Evolutionary conservation across 2,888 invertebrate species (phyloP).

Genomic region (Tachina lurida): DNA sequence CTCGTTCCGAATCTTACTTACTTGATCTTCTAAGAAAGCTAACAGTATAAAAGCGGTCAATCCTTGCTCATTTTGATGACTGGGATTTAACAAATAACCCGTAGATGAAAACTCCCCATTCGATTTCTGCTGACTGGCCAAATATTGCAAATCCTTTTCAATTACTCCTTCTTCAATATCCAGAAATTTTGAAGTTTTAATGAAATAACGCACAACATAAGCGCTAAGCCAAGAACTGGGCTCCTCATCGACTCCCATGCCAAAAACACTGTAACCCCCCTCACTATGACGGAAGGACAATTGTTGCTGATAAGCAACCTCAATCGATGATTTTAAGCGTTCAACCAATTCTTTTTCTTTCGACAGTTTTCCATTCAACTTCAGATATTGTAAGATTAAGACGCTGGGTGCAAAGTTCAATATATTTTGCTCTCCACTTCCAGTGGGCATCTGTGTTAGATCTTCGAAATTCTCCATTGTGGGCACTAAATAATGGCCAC

Average conservation of each 20-base stretch:
- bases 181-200: slow-evolving; percentile 88
- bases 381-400: slow-evolving; percentile 92
- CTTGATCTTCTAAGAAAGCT: slow-evolving; percentile 87
- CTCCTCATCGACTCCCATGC: slow-evolving; percentile 84
- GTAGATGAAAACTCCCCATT: slow-evolving; percentile 84
- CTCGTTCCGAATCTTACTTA: slow-evolving; percentile 74
- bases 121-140: slow-evolving; percentile 8
- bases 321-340: slow-evolving; percentile 82
- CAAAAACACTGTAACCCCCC: slow-evolving; percentile 91
- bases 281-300: slow-evolving; percentile 87
- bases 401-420: slow-evolving; percentile 95
- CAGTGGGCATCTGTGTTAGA: slow-evolving; percentile 90
- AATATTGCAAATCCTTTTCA: slow-evolving; percentile 47
- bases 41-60: slow-evolving; percentile 90
- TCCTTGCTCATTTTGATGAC: slow-evolving; percentile 86
- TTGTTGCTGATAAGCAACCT: slow-evolving; percentile 88
- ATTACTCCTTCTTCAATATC: slow-evolving; percentile 79
- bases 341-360: slow-evolving; percentile 69
- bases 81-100: slow-evolving; percentile 85
- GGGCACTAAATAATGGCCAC: slow-evolving; percentile 84
- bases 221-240: slow-evolving; percentile 93
- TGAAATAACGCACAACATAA: slow-evolving; percentile 90
- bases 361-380: slow-evolving; percentile 78
- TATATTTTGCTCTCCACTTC: slow-evolving; percentile 97
- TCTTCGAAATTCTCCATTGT: slow-evolving; percentile 87